Conservation (phyloP, 2,113 vertebrate species). For the Psophia crepitans region DNA sequence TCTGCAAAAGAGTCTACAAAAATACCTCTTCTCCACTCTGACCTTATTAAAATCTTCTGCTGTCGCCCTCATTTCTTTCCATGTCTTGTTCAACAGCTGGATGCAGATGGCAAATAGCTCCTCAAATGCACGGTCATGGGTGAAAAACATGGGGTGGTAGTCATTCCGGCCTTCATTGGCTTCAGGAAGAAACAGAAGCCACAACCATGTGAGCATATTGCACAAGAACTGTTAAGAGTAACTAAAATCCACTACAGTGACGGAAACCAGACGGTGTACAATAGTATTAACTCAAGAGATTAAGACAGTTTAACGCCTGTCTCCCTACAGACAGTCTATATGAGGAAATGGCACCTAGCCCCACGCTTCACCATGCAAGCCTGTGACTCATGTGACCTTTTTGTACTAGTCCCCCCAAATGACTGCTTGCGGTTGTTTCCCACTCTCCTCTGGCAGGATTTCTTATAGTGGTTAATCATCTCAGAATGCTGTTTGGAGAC, state of each 20-base stretch:
- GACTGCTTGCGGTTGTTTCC: neutral
- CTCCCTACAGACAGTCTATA: neutral
- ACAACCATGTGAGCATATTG: neutral
- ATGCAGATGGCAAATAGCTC: conserved; percentile 98
- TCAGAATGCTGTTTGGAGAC: neutral
- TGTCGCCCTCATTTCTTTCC: conserved; percentile 99
- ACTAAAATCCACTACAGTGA: neutral
- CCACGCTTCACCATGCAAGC: neutral
- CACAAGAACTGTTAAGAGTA: neutral
- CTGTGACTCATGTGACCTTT: neutral
- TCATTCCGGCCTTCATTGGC: conserved; percentile 97
- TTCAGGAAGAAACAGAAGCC: conserved; percentile 35
- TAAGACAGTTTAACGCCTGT: neutral
- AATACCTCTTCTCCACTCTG: neutral
- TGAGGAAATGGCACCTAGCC: neutral
- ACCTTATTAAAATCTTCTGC: conserved; percentile 99
- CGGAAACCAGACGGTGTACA: neutral
- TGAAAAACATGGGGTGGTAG: conserved; percentile 99
- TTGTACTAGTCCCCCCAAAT: neutral
- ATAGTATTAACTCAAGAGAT: neutral
- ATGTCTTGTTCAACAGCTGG: conserved; percentile 96
- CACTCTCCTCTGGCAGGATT: neutral
- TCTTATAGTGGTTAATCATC: neutral
- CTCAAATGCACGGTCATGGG: conserved; percentile 94
- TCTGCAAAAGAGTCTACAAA: neutral